phyloP scores from a whole-genome alignment of 1,140 invertebrate genomes.

The Goniozus legneri region DNA sequence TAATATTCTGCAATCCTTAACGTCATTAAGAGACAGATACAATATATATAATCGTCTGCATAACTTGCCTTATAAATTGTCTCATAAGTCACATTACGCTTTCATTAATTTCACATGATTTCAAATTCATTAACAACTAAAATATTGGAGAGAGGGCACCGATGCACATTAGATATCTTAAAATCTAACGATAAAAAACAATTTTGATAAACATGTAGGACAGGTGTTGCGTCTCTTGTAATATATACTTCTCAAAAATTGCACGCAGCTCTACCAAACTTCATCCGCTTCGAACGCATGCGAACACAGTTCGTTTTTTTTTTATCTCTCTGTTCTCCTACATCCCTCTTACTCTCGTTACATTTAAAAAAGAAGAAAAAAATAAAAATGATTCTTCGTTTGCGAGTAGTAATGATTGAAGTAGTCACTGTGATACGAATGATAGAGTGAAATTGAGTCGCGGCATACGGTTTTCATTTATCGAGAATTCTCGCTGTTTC shows the following conservation, averaged over 20 bases:
- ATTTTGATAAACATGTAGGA: slow-evolving; percentile 15
- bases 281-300: no score
- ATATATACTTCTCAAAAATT: background rate
- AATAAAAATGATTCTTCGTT: background rate
- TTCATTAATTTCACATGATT: slow-evolving; percentile 27
- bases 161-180: slow-evolving; percentile 40
- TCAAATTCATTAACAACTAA: slow-evolving; percentile 40
- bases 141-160: slow-evolving; percentile 33
- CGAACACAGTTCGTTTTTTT: no score
- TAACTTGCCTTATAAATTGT: slow-evolving; percentile 27
- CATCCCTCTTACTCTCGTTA: no score
- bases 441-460: background rate
- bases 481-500: no score
- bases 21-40: slow-evolving; percentile 41
- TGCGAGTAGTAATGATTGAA: background rate
- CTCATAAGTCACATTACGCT: slow-evolving; percentile 14
- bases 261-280: no score
- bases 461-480: background rate
- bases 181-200: slow-evolving; percentile 42
- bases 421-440: background rate
- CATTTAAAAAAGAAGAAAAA: slow-evolving; percentile 14
- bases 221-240: background rate
- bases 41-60: slow-evolving; percentile 30
- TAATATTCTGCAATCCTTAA: slow-evolving; percentile 49
- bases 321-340: background rate